Base-by-base conservation (phyloP, 2,888 invertebrate genomes). In the Altica lythri region DNA sequence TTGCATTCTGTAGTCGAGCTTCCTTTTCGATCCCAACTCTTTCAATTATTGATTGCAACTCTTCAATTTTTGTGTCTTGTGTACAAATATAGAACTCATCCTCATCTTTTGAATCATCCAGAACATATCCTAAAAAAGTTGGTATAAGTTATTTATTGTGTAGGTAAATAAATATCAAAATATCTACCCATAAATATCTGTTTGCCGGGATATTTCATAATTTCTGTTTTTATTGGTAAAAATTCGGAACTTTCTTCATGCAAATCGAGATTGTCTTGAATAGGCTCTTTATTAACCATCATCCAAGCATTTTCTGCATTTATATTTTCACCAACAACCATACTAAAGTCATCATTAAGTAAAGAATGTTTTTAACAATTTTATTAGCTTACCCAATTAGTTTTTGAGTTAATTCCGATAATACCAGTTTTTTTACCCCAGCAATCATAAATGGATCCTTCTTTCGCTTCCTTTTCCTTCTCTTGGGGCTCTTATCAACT, bases 301-400 rank as follows among this genome's bases (percentile, higher is more conserved):
- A 85, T 85, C 89, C 89, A 90, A 0, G 90, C 89, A 66, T 82
- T 84, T 70, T 90, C 89, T 12, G 84, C 81, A 1, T 84, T 88
- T 0, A 90, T 81, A 68, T 89, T 81, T 27, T 81, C 77, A 1
- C 88, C 90, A 32, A 89, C 81, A 1, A 83, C n/a, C n/a, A n/a
- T n/a, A n/a, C n/a, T n/a, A n/a, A n/a, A n/a, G n/a, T n/a, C n/a
- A n/a, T n/a, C n/a, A n/a, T n/a, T n/a, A n/a, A n/a, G n/a, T n/a
- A n/a, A n/a, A n/a, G n/a, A n/a, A n/a, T n/a, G n/a, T n/a, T n/a
- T n/a, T n/a, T n/a, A n/a, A n/a, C n/a, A n/a, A n/a, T n/a, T n/a
- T 27, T 2, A 27, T 3, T 37, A 37, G n/a, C 62, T 61, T 46
- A 66, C 66, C 85, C 85, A 8, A 89, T 72, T 45, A 80, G 79